Evolutionary conservation across 2,113 vertebrate species (phyloP).

Genomic region (Oreotrochilus melanogaster): DNA sequence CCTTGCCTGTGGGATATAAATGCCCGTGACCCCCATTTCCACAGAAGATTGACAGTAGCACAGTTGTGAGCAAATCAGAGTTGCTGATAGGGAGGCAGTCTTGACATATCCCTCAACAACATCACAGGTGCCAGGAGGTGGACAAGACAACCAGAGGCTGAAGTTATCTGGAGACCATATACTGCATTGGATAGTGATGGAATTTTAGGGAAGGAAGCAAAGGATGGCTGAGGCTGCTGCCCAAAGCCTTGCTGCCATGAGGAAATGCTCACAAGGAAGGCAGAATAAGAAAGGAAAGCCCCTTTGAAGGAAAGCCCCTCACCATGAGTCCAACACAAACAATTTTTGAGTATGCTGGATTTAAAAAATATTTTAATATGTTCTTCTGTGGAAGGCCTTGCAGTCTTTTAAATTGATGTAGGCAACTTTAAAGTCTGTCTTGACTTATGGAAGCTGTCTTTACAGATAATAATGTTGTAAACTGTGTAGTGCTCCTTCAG

Average conservation of each 20-base stretch:
- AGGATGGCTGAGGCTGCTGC: neutral
- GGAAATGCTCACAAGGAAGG: neutral
- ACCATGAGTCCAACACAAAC: neutral
- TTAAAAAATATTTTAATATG: neutral
- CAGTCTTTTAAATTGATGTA: constrained; percentile 25
- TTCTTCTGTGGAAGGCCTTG: neutral
- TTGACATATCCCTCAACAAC: neutral
- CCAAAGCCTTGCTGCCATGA: neutral
- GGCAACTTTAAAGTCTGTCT: neutral
- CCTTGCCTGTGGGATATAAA: neutral
- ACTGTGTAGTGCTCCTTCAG: neutral
- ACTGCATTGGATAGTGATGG: neutral
- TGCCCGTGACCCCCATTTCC: neutral
- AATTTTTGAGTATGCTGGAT: neutral
- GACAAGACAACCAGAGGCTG: neutral
- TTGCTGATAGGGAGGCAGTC: neutral
- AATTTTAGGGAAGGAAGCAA: neutral
- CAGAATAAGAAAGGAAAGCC: neutral
- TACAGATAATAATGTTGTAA: neutral
- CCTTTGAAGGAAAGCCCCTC: neutral
- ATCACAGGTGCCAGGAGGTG: neutral
- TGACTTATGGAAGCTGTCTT: constrained; percentile 35
- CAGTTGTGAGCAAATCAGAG: neutral
- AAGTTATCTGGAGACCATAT: neutral
- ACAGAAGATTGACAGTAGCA: neutral